Conservation (phyloP, 2,888 invertebrate genomes). For the Drosophila percnosoma region DNA sequence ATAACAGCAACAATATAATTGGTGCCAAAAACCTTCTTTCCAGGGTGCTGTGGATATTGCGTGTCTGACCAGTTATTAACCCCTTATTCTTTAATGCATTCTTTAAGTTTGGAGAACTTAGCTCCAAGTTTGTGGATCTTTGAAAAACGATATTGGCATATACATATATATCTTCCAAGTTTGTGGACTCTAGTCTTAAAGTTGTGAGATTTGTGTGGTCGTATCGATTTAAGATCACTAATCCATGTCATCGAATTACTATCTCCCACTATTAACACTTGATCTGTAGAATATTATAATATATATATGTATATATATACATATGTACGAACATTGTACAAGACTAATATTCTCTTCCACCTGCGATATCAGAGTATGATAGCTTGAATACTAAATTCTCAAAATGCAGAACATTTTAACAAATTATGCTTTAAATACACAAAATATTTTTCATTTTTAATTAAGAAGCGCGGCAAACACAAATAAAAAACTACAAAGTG, state of each 20-base stretch:
- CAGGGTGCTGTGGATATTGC: neutral
- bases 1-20: neutral
- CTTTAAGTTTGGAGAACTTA: neutral
- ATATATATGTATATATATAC: neutral
- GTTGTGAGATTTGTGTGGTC: neutral
- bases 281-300: neutral
- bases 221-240: neutral
- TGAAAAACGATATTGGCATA: neutral
- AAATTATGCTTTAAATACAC: neutral
- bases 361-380: neutral
- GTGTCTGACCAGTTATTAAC: neutral
- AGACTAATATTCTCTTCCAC: neutral
- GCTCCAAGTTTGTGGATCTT: neutral
- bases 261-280: neutral
- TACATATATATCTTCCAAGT: neutral
- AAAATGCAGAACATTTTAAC: neutral
- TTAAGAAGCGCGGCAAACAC: neutral
- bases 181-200: neutral
- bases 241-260: too few species aligned
- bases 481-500: neutral
- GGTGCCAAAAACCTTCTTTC: neutral
- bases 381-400: neutral
- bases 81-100: neutral
- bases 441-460: neutral
- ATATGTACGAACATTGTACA: neutral